Conservation (phyloP, 2,113 vertebrate species). For the Sylvietta virens region DNA sequence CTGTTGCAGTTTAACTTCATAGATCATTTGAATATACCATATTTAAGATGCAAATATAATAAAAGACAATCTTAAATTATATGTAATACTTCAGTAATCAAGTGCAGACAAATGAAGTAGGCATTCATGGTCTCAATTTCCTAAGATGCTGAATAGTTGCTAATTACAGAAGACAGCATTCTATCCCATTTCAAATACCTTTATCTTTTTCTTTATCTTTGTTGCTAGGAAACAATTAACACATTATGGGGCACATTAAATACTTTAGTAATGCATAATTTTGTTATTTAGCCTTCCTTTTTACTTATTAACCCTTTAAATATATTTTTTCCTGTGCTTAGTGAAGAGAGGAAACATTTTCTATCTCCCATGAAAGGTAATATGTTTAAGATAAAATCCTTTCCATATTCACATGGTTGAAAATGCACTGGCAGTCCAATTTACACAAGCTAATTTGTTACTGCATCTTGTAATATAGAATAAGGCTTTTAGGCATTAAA, state of each 20-base stretch:
- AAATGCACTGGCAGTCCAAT: not conserved
- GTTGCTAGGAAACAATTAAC: slow-evolving; percentile 37
- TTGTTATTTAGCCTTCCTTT: not conserved
- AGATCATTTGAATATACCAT: not conserved
- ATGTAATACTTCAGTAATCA: slow-evolving; percentile 5
- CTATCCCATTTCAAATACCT: slow-evolving; percentile 3
- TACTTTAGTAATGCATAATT: not conserved
- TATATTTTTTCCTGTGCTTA: not conserved
- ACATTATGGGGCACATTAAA: not conserved
- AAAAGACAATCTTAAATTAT: slow-evolving; percentile 6
- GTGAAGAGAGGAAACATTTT: not conserved
- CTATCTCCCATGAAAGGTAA: not conserved
- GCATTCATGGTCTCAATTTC: not conserved
- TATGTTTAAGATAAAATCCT: not conserved
- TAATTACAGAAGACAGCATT: slow-evolving; percentile 17
- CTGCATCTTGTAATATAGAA: not conserved
- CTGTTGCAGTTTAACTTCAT: not conserved
- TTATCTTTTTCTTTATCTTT: not conserved
- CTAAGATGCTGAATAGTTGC: slow-evolving; percentile 29
- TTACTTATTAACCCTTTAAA: not conserved
- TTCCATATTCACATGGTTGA: not conserved
- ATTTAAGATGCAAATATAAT: not conserved
- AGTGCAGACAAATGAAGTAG: slow-evolving; percentile 10
- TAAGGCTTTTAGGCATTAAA: not conserved
- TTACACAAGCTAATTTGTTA: not conserved